Percentiles rank a stretch among this genome's conserved stretches.
phyloP scores from a whole-genome alignment of 2,888 invertebrate species.

The Cordilura impudica region DNA sequence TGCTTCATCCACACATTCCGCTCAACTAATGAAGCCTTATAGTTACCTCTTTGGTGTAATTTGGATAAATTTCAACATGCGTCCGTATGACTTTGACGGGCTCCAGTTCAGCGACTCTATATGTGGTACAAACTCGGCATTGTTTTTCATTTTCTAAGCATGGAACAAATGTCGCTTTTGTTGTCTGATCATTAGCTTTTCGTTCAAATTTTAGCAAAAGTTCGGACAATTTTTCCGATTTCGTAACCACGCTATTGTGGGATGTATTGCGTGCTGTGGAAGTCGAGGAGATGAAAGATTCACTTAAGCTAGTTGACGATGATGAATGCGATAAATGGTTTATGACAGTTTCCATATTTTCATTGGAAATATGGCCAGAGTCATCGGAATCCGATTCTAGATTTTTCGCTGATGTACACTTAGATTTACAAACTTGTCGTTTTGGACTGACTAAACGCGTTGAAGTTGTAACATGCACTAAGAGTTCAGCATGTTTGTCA shows the following conservation, averaged over 20 bases:
- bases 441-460: slow-evolving; percentile 2
- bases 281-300: slow-evolving; percentile 51
- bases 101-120: slow-evolving; percentile 73
- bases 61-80: slow-evolving; percentile 76
- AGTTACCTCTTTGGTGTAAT: slow-evolving; percentile 78
- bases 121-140: slow-evolving; percentile 57
- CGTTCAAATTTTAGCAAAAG: slow-evolving; percentile 74
- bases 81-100: slow-evolving; percentile 75
- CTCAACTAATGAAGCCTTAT: slow-evolving; percentile 71
- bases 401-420: slow-evolving; percentile 18
- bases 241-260: slow-evolving; percentile 43
- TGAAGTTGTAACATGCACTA: slow-evolving; percentile 70
- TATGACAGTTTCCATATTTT: slow-evolving; percentile 78
- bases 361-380: slow-evolving; percentile 89
- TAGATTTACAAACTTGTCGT: too few species aligned
- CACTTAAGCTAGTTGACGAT: slow-evolving; percentile 27
- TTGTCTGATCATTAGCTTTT: slow-evolving; percentile 13
- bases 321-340: slow-evolving; percentile 59
- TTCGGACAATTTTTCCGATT: slow-evolving; percentile 72
- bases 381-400: slow-evolving; percentile 83
- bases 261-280: slow-evolving; percentile 14
- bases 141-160: not conserved
- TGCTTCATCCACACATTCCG: not conserved
- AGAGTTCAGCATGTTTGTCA: slow-evolving; percentile 73
- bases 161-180: slow-evolving; percentile 1